These are phyloP conservation scores for Papilio polytes DNA, from an alignment of 1,140 invertebrate genomes.

Conservation along the genomic window DNA sequence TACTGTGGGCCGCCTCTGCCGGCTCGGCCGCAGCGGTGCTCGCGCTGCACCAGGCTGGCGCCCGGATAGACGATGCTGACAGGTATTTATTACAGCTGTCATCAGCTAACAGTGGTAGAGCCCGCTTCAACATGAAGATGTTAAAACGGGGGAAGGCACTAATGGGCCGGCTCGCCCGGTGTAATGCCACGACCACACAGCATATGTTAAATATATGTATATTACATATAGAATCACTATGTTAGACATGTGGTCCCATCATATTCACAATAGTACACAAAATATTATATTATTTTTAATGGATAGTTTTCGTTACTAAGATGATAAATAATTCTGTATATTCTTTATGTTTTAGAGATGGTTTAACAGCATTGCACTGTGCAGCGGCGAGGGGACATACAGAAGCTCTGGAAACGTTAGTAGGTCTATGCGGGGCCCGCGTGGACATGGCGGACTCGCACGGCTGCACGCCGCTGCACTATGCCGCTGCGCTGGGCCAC, in stretches of 20 bases:
- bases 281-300: neutral
- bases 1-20: constrained; percentile 98
- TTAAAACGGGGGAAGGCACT: too few relatives aligned
- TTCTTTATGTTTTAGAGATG: constrained; percentile 85
- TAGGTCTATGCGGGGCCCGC: constrained; percentile 94
- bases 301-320: neutral
- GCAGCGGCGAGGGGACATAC: constrained; percentile 97
- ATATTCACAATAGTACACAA: too few relatives aligned
- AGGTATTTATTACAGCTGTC: constrained; percentile 77
- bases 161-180: too few relatives aligned
- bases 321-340: neutral
- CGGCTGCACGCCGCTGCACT: constrained; percentile 97
- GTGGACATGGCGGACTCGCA: constrained; percentile 95
- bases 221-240: too few relatives aligned
- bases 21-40: constrained; percentile 96
- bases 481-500: constrained; percentile 97
- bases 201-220: too few relatives aligned
- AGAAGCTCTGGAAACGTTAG: constrained; percentile 95
- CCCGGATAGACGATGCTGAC: constrained; percentile 90
- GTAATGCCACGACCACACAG: too few relatives aligned
- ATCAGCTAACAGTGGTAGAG: too few relatives aligned
- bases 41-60: constrained; percentile 93
- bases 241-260: too few relatives aligned
- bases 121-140: too few relatives aligned
- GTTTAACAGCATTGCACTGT: constrained; percentile 96